Evolutionary conservation across 2,888 invertebrate genomes (phyloP).

Genomic region (Sussaba pulchella): DNA sequence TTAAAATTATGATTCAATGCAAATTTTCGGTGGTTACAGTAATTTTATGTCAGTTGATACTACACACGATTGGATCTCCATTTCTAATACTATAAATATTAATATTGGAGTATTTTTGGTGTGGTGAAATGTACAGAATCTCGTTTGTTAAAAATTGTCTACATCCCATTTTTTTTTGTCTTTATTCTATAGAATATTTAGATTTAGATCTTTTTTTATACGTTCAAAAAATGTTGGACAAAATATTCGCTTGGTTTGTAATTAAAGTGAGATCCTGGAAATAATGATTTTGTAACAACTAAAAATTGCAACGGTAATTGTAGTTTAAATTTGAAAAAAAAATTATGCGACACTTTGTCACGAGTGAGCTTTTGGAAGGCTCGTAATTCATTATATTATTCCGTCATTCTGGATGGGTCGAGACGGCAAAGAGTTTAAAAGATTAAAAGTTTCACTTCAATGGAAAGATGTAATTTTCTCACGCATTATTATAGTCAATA

Average conservation of each 20-base stretch:
- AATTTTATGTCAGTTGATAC: too few species aligned
- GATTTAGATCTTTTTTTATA: not conserved
- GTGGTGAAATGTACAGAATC: too few species aligned
- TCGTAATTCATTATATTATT: constrained; percentile 17
- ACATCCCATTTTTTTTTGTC: too few species aligned
- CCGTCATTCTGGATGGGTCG: constrained; percentile 1
- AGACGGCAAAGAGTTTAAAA: too few species aligned
- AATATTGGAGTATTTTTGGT: too few species aligned
- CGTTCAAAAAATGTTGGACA: not conserved
- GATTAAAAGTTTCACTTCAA: too few species aligned
- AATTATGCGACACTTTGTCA: constrained; percentile 7
- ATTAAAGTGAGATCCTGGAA: not conserved
- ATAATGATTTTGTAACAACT: not conserved
- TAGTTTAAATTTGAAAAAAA: not conserved
- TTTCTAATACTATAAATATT: not conserved
- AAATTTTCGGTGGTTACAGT: too few species aligned
- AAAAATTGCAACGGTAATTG: not conserved
- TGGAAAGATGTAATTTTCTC: too few species aligned
- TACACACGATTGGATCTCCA: not conserved
- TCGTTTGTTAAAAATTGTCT: too few species aligned
- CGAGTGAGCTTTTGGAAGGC: not conserved
- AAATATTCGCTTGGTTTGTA: not conserved
- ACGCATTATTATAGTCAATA: too few species aligned
- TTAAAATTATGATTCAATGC: too few species aligned
- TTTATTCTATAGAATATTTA: too few species aligned